Evolutionary conservation across 1,140 invertebrate genomes (phyloP).

Genomic region (Gonatopus flavifemur): DNA sequence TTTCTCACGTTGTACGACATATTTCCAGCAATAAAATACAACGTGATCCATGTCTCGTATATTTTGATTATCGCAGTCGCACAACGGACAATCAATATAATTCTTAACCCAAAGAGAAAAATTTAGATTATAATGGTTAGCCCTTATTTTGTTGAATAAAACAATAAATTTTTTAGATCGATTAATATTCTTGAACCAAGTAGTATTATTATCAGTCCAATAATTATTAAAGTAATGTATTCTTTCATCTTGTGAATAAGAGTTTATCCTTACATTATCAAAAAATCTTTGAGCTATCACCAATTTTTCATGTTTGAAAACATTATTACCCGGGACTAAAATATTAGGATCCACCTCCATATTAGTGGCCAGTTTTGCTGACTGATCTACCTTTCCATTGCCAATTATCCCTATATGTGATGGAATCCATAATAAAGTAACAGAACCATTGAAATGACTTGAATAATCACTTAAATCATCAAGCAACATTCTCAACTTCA

Average conservation of each 20-base stretch:
- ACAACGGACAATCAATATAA: background rate
- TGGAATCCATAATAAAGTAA: no score
- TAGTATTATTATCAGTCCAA: background rate
- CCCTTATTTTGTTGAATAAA: no score
- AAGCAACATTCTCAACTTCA: no score
- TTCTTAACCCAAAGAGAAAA: background rate
- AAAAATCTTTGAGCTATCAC: background rate
- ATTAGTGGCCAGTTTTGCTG: background rate
- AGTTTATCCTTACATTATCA: no score
- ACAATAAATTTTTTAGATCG: no score
- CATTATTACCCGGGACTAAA: background rate
- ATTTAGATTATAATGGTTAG: no score
- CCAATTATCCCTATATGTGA: background rate
- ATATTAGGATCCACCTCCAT: background rate
- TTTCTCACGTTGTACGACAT: no score
- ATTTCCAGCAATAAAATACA: no score
- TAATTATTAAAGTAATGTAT: background rate
- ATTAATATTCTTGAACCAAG: background rate
- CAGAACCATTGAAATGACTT: no score
- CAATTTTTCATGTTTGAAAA: background rate
- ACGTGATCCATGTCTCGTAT: no score
- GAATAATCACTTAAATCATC: no score
- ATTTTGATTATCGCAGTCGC: no score
- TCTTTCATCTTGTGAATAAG: background rate
- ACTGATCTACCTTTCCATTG: background rate